A percentile compares a stretch with the other conserved stretches of the same genome.
Conservation (phyloP, 2,113 vertebrate genomes). For the Brachyistius frenatus region DNA sequence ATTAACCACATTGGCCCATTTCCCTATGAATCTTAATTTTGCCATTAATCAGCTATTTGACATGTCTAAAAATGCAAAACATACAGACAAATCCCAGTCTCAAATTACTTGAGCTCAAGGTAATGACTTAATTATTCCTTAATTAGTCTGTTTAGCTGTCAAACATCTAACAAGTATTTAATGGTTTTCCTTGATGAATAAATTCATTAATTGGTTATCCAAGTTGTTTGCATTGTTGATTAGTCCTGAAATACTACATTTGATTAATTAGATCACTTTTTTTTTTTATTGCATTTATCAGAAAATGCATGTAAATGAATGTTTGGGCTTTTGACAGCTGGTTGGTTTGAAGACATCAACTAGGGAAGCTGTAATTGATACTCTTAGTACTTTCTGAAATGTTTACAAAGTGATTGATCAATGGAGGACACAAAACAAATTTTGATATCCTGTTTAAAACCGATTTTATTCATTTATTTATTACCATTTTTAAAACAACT, state of each 20-base stretch:
- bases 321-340: too few species aligned
- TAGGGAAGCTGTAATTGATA: background rate
- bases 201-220: background rate
- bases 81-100: background rate
- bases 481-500: too few species aligned
- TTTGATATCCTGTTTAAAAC: too few species aligned
- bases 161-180: background rate
- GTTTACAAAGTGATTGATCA: too few species aligned
- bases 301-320: background rate
- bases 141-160: background rate
- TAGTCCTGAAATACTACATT: background rate
- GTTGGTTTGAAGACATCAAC: background rate
- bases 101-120: background rate
- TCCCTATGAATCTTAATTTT: background rate
- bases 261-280: background rate
- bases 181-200: background rate
- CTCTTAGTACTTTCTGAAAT: too few species aligned
- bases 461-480: too few species aligned
- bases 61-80: background rate
- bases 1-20: background rate
- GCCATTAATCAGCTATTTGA: conserved; percentile 1
- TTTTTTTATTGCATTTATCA: background rate
- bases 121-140: background rate
- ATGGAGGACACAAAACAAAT: too few species aligned
- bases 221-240: background rate